Base-by-base conservation (phyloP, 2,888 invertebrate genomes). In the Cantharis rufa region DNA sequence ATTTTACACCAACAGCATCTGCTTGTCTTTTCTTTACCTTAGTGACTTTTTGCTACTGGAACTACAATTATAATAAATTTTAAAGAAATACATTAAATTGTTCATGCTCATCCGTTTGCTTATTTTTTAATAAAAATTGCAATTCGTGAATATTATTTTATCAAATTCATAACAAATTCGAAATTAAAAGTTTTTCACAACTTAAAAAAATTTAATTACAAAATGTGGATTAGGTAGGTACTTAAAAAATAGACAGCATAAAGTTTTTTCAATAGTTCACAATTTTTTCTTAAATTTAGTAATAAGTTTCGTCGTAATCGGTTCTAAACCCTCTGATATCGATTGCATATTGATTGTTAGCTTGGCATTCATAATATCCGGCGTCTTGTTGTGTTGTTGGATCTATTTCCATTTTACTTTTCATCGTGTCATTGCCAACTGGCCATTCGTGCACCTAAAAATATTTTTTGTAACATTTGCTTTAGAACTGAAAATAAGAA, bases 391-490 rank as follows among this genome's bases (percentile, higher is more conserved):
- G 93, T 7, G 93, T 92, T 0, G 93, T 92, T 13, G 93, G 93
- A 85, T 93, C 93, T 64, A 93, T 93, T 88, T 93, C 93, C 92
- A 93, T 92, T 87, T 93, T 93, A 68, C 92, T 92, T 84, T 93
- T 93, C 81, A 93, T 91, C 32, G 91, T 91, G 82, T 91, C 91
- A 80, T 92, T 91, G 4, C 91, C 92, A 48, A 91, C 89, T 1
- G 91, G 89, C 92, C 92, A 93, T 86, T 93, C 93, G 83, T 93
- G 92, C 3, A 92, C 91, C 92, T 91, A 86, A 61, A 88, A 84
- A 70, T 48, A 48, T n/a, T 66, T n/a, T 66, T 66, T 66, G 64
- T 21, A 15, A 24, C 24, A 68, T 71, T 21, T 63, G 18, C 16
- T 63, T 63, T 63, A 11, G 18, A 63, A 48, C 48, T 48, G 48